Base-by-base conservation (phyloP, 2,888 invertebrate species). In the Himalopsyche anomala region DNA sequence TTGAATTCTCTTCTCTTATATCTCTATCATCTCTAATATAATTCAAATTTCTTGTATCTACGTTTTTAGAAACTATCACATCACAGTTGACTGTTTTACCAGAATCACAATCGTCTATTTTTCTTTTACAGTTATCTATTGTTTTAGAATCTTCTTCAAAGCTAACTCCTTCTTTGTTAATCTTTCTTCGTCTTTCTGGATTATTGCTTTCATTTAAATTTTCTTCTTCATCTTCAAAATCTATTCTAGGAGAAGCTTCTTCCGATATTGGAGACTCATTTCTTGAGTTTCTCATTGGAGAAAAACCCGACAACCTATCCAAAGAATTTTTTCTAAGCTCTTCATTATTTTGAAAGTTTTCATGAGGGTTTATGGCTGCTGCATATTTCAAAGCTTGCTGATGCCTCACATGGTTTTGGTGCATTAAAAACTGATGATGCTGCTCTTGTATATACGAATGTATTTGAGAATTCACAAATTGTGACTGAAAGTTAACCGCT, bases 381-480 rank as follows among this genome's bases (percentile, higher is more conserved):
- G 89, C 74, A 56, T 87, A 87, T 55, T 88, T 87, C 54, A 87
- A 45, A 5, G 87, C 87, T 80, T 88, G 88, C 36, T 87, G 87
- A 84, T 87, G 87, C 45, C 88, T 80, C 62, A 88, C 69, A 19
- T 88, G 88, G 56, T 79, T 88, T 55, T 88, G 88, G n/a, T 88
- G 88, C 87, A 88, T 82, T 81, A 88, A 83, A 79, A 88, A 88
- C 69, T 88, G 88, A 40, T 88, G 88, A 38, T 88, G 88, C 36
- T 88, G 88, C 81, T 88, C 88, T 83, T 88, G 88, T 89, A 2
- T 92, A 91, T 36, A 92, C 85, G 2, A 93, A 91, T 90, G 93
- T 6, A 93, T 89, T 42, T 93, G 93, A 89, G 94, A 94, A 88
- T 94, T 94, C 19, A 94, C 90, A 87, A 94, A 94, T 89, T 94